Base-by-base conservation (phyloP, 1,140 invertebrate genomes). In the Zaprionus ghesquierei region DNA sequence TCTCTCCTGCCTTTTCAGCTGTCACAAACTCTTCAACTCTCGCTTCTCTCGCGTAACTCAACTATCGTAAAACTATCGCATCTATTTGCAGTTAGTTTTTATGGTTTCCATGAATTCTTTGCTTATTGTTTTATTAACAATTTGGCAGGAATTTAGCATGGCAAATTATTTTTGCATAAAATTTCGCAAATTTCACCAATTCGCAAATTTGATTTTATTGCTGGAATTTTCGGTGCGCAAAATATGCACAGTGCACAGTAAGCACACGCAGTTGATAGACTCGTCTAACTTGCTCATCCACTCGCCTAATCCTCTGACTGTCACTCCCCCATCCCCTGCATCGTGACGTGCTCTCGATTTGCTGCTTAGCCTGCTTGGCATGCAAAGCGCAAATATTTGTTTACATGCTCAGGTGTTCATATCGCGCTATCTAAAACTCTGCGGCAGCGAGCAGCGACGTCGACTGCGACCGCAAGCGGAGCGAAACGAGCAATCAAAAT, bases 401-500 rank as follows among this genome's bases (percentile, higher is more conserved):
- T 69, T 35, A 69, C 53, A 74, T 62, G 66, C 58, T 69, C 60
- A 75, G 72, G 72, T 75, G 72, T 75, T 70, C 60, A 70, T 75
- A 70, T 75, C 59, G 44, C 55, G 35, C 72, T 65, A 70, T 75
- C 72, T 55, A 71, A 69, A 74, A 58, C 71, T 58, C 61, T 62
- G 41, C 71, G 46, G 9, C 62, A 51, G 4, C 6, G 4, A 25
- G 29, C 27, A 18, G 22, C 46, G 58, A 20, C 12, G 33, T 23
- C 35, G 33, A 12, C 27, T 20, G 31, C 70, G 60, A 62, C 64
- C 56, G 10, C 63, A 73, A 60, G 50, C 56, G 54, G 35, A 60
- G 64, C 50, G 65, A 61, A 69, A 69, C 55, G 35, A 60, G 68
- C 79, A 79, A 76, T 79, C 77, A 69, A 84, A 87, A 89, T 79